These are phyloP conservation scores for Bursaphelenchus mucronatus DNA, from an alignment of 1,140 invertebrate species.

Conservation along the genomic window DNA sequence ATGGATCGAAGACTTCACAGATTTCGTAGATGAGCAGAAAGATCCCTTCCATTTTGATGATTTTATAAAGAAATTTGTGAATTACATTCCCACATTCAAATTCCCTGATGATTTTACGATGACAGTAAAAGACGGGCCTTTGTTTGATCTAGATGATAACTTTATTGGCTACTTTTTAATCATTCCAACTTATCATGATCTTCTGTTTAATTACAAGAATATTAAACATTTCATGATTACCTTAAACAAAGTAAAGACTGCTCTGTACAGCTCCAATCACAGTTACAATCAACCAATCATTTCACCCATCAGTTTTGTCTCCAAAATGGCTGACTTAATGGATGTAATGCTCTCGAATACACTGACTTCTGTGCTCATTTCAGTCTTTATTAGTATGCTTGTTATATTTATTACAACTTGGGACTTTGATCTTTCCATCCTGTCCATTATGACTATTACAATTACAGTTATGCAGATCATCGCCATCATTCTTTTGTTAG, in stretches of 20 bases:
- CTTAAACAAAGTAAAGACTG: conserved; percentile 5
- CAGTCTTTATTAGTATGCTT: conserved; percentile 29
- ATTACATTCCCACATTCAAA: conserved; percentile 1
- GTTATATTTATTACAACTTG: conserved; percentile 38
- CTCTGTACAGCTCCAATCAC: neutral
- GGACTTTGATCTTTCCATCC: conserved; percentile 21
- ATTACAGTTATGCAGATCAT: conserved; percentile 31
- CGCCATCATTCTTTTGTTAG: conserved; percentile 26
- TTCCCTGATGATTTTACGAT: conserved; percentile 30
- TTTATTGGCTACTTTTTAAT: conserved; percentile 33
- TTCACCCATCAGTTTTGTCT: conserved; percentile 1
- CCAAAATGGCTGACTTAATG: conserved; percentile 29
- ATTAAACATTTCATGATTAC: conserved; percentile 19
- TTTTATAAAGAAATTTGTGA: neutral
- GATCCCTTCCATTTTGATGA: neutral
- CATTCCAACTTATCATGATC: conserved; percentile 15
- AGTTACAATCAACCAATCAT: conserved; percentile 15
- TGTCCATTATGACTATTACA: conserved; percentile 29
- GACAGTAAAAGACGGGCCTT: conserved; percentile 32
- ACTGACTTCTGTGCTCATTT: conserved; percentile 32
- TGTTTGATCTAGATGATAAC: conserved; percentile 32
- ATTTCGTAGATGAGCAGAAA: too few relatives aligned
- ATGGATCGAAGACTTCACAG: too few relatives aligned
- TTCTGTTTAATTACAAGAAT: conserved; percentile 11
- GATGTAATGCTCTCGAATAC: conserved; percentile 24